Base-by-base conservation (phyloP, 2,113 vertebrate species). In the Lepus americanus region DNA sequence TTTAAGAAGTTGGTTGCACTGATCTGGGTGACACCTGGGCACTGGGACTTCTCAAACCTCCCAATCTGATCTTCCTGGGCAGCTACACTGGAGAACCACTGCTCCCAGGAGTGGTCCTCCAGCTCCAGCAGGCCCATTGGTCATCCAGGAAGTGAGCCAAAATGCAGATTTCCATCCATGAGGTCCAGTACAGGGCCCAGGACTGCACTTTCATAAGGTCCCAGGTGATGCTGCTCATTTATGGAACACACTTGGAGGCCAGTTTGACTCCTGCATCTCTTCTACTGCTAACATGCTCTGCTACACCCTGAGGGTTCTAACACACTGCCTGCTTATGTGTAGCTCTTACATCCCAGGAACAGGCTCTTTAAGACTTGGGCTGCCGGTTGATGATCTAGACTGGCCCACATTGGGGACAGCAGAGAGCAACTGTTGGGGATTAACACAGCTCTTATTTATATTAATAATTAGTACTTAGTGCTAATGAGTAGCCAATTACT, bases 401-500 rank as follows among this genome's bases (percentile, higher is more conserved):
- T 5, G 17, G 33, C 5, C 74, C 49, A 23, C 25, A 22, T 2
- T 82, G 81, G 20, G 61, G 67, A 70, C 20, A 53, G 59, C 36
- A 83, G 36, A 94, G 9, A 59, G n/a, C 17, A 79, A 49, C 22
- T 31, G 36, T 53, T 51, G 64, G 55, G 77, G 55, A 25, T 89
- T n/a, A 49, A 9, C 16, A 36, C 2, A 17, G 31, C n/a, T 79
- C 44, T 79, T 82, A 53, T 85, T 94, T 85, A 88, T 61, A 92
- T 49, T 61, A 81, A 82, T 81, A 82, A 88, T 89, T 73, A 91
- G 95, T 84, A 63, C 77, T 86, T 70, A 77, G 36, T 69, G 90
- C 66, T 94, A 94, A 96, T 89, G 70, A 94, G 36, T 70, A 90
- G 83, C 78, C 17, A 12, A 39, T 55, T 76, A 85, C 69, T 77